Evolutionary conservation across 1,140 invertebrate genomes (phyloP).

Genomic region (Drosophila sucinea): DNA sequence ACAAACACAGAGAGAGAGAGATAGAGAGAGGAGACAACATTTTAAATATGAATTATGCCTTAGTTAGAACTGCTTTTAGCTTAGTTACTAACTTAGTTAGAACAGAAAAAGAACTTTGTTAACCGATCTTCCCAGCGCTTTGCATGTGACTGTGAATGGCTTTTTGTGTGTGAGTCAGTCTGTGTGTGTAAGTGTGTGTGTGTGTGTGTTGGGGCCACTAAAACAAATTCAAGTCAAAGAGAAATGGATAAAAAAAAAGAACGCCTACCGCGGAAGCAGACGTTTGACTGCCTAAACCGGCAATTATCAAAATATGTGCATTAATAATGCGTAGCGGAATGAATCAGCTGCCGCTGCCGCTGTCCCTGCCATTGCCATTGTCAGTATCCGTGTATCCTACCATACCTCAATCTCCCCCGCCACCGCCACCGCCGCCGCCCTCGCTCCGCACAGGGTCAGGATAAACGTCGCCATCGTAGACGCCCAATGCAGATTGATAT

Average conservation of each 20-base stretch:
- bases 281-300: constrained; percentile 71
- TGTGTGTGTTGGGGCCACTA: constrained; percentile 31
- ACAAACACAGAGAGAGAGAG: not conserved
- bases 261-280: constrained; percentile 79
- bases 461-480: constrained; percentile 46
- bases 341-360: constrained; percentile 69
- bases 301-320: constrained; percentile 82
- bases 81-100: constrained; percentile 7
- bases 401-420: not conserved
- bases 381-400: constrained; percentile 2
- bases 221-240: constrained; percentile 72
- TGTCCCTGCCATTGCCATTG: not conserved
- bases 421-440: not conserved
- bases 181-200: constrained; percentile 22
- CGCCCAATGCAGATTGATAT: constrained; percentile 72
- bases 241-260: constrained; percentile 48
- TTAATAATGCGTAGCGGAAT: constrained; percentile 79
- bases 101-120: constrained; percentile 18
- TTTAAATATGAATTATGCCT: constrained; percentile 1
- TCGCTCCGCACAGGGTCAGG: constrained; percentile 38
- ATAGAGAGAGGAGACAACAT: constrained; percentile 7
- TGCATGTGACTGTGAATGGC: not conserved
- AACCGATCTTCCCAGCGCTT: constrained; percentile 36
- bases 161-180: constrained; percentile 5
- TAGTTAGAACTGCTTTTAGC: not conserved